phyloP scores from a whole-genome alignment of 2,113 vertebrate species.

The Pristiophorus japonicus region DNA sequence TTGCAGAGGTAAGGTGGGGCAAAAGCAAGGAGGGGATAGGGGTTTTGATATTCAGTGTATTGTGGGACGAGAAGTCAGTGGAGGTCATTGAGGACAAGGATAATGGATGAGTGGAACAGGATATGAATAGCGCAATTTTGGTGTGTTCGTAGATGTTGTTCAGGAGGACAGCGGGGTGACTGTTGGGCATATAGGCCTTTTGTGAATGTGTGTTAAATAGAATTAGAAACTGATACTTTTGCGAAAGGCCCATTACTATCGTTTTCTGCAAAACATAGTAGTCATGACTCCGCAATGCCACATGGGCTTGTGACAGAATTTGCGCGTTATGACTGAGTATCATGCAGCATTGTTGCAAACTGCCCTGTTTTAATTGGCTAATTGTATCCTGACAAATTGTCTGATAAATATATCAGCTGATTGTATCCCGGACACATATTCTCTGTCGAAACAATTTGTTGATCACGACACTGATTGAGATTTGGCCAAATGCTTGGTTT shows the following conservation, averaged over 20 bases:
- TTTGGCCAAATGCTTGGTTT: background rate
- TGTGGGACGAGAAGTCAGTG: too few relatives aligned
- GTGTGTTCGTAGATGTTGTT: background rate
- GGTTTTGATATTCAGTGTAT: too few relatives aligned
- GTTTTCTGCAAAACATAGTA: background rate
- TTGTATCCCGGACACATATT: background rate
- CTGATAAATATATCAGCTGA: background rate
- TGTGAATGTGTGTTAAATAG: background rate
- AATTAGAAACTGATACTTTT: background rate
- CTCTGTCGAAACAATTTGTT: background rate
- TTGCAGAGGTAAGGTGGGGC: too few relatives aligned
- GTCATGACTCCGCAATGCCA: background rate
- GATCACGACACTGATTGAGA: background rate
- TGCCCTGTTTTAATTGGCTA: background rate
- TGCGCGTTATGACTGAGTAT: background rate
- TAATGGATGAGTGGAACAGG: too few relatives aligned
- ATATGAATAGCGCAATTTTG: too few relatives aligned
- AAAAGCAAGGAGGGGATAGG: too few relatives aligned
- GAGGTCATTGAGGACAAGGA: too few relatives aligned
- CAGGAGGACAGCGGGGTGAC: background rate
- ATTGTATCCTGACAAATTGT: background rate
- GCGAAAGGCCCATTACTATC: background rate
- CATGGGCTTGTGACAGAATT: background rate
- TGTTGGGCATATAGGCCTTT: background rate
- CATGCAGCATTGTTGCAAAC: too few relatives aligned